These are phyloP conservation scores for Caenorhabditis tropicalis DNA, from an alignment of 1,140 invertebrate genomes.

Conservation along the genomic window DNA sequence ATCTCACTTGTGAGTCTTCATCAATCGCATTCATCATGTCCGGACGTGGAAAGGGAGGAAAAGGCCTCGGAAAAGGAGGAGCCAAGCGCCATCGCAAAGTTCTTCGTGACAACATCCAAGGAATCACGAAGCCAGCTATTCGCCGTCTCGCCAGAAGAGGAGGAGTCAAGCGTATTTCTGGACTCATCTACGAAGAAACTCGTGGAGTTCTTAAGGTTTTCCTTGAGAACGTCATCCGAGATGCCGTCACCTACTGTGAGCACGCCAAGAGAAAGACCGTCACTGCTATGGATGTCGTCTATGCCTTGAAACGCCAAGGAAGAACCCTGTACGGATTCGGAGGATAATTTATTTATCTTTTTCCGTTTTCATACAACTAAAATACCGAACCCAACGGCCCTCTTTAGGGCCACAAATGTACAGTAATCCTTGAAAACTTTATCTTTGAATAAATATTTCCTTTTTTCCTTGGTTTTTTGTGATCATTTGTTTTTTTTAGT, in stretches of 20 bases:
- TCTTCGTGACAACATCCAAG: constrained; percentile 80
- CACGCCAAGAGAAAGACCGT: constrained; percentile 83
- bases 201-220: constrained; percentile 73
- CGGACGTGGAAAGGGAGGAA: constrained; percentile 78
- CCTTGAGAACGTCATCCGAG: constrained; percentile 82
- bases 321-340: constrained; percentile 77
- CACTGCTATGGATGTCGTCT: constrained; percentile 86
- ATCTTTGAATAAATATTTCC: no score
- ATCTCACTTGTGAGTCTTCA: no score
- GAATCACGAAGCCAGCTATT: constrained; percentile 79
- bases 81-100: constrained; percentile 78
- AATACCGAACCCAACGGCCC: constrained; percentile 62
- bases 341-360: no score
- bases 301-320: constrained; percentile 83
- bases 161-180: constrained; percentile 81
- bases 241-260: constrained; percentile 83
- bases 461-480: no score
- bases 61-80: constrained; percentile 79
- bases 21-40: constrained; percentile 73
- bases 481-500: no score
- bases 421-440: no score
- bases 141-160: constrained; percentile 78
- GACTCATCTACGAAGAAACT: constrained; percentile 78
- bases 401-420: constrained; percentile 60
- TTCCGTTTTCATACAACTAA: no score